Evolutionary conservation across 2,888 invertebrate species (phyloP).

Genomic region (Trichopoda pennipes): DNA sequence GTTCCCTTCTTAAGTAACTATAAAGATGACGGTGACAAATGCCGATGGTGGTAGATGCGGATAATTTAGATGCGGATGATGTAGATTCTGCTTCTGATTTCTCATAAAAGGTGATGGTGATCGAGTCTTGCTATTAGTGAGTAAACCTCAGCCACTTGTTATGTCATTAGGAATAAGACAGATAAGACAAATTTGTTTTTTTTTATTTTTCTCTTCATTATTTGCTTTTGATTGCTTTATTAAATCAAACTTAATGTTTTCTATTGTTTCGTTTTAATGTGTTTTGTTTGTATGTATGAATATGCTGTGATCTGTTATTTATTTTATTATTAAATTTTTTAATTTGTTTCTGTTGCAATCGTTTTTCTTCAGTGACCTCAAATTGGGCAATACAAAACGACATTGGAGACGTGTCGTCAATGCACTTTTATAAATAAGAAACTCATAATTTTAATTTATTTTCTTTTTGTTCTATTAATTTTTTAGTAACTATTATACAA

Average conservation of each 20-base stretch:
- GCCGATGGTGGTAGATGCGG: conserved; percentile 22
- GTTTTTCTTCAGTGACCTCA: too few species aligned
- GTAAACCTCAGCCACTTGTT: conserved; percentile 77
- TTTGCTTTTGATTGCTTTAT: conserved; percentile 73
- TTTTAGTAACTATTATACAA: too few species aligned
- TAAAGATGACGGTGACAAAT: conserved; percentile 44
- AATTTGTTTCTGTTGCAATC: conserved; percentile 8
- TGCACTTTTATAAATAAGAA: too few species aligned
- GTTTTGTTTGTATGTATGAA: conserved; percentile 2
- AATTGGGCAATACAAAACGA: too few species aligned
- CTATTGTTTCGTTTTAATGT: conserved; percentile 28
- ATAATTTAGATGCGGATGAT: conserved; percentile 22
- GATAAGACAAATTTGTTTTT: conserved; percentile 80
- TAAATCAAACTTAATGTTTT: conserved; percentile 67
- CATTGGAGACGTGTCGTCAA: too few species aligned
- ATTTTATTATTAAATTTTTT: background rate
- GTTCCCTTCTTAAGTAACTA: conserved; percentile 75
- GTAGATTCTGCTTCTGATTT: conserved; percentile 11
- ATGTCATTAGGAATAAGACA: conserved; percentile 78
- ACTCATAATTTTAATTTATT: too few species aligned
- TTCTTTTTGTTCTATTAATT: too few species aligned
- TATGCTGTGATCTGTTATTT: too few species aligned
- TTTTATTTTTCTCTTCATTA: conserved; percentile 70
- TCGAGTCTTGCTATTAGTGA: conserved; percentile 67
- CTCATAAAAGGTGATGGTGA: conserved; percentile 10